Percentiles rank a stretch among this genome's conserved stretches.
Conservation (phyloP, 2,797 vertebrate genomes). For the Gymnoscopelus microlampas region DNA sequence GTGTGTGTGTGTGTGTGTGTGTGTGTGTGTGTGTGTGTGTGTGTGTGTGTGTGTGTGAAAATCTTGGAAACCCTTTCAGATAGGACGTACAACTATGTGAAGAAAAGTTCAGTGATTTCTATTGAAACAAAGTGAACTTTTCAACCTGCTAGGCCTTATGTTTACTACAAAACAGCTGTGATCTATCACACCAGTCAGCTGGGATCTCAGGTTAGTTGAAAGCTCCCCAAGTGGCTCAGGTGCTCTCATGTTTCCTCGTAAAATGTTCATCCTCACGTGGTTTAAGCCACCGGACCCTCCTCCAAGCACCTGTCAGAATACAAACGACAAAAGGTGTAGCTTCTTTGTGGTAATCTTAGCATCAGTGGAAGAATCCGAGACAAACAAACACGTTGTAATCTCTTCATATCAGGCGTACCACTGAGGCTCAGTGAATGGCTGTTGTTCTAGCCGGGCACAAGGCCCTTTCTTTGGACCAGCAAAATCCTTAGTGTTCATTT, state of each 20-base stretch:
- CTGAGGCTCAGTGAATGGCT: conserved; percentile 28
- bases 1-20: conserved; percentile 1
- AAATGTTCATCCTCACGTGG: conserved; percentile 9
- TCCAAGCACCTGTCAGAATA: not conserved
- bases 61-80: too few species aligned
- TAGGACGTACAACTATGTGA: not conserved
- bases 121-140: conserved; percentile 2
- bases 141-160: not conserved
- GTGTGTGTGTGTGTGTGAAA: not conserved
- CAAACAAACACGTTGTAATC: conserved; percentile 36
- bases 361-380: not conserved
- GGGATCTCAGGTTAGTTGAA: conserved; percentile 23
- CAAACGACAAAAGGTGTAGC: conserved; percentile 7
- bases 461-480: conserved; percentile 32
- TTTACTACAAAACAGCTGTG: conserved; percentile 25
- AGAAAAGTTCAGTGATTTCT: not conserved
- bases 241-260: conserved; percentile 17
- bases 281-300: not conserved
- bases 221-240: not conserved
- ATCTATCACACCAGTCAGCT: conserved; percentile 14
- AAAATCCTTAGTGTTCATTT: not conserved
- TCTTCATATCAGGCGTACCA: conserved; percentile 31
- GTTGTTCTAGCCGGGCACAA: conserved; percentile 35
- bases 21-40: conserved; percentile 3
- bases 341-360: conserved; percentile 9